These are phyloP conservation scores for Trachelus iudaicus DNA, from an alignment of 2,888 invertebrate genomes.

Conservation along the genomic window DNA sequence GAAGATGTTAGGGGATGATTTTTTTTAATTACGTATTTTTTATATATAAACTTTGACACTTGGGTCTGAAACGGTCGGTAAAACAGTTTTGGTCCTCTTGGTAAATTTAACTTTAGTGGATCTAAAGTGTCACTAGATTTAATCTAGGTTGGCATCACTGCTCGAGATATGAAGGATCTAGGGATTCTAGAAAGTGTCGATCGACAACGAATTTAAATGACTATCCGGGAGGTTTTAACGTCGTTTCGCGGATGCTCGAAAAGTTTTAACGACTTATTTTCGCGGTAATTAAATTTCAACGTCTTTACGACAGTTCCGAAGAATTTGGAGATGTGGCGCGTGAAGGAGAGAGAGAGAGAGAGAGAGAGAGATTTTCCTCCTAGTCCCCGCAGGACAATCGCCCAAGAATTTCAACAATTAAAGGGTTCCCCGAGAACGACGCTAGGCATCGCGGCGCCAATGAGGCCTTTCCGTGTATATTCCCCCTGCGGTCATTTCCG, in stretches of 20 bases:
- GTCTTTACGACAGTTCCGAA: constrained; percentile 35
- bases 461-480: neutral
- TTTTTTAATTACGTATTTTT: too few species aligned
- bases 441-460: constrained; percentile 13
- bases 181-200: neutral
- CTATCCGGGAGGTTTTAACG: neutral
- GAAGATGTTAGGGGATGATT: too few species aligned
- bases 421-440: constrained; percentile 30
- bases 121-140: too few species aligned
- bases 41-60: too few species aligned
- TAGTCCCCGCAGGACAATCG: constrained; percentile 20
- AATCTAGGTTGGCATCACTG: too few species aligned
- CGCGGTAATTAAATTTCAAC: constrained; percentile 51
- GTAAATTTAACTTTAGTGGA: too few species aligned
- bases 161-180: too few species aligned
- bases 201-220: neutral
- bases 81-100: too few species aligned
- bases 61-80: too few species aligned
- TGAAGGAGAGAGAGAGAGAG: too few species aligned
- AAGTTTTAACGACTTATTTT: constrained; percentile 34
- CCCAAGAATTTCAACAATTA: constrained; percentile 50
- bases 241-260: constrained; percentile 9
- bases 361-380: neutral
- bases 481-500: constrained; percentile 26
- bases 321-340: constrained; percentile 18